Base-by-base conservation (phyloP, 64 coral and sea anemone species). In the Montipora cactus region DNA sequence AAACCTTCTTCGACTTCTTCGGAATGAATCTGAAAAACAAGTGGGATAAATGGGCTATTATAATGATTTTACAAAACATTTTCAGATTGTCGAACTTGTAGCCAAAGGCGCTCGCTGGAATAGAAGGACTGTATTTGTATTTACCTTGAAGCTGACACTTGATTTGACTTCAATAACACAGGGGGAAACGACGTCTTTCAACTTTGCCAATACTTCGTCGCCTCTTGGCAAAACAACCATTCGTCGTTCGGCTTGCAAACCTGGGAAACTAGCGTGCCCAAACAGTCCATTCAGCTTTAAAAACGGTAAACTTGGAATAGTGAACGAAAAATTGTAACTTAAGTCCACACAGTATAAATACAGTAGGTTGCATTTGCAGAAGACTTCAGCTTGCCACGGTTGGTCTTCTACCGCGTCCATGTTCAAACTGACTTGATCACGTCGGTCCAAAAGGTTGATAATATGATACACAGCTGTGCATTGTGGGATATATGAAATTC, bases 291-390 rank as follows among this genome's bases (percentile, higher is more conserved):
- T 91, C 18, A 90, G 1, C 67, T 80, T 23, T 59, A 90, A 20
- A 90, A 90, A 90, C 5, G 89, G 78, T 82, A 91, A 71, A 81
- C 89, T 90, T 69, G 89, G 89, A n/a, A 90, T 76, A 64, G 77
- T 90, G 1, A 90, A 52, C 47, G 46, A 51, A 49, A 47, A 90
- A 25, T 67, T 8, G 15, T 90, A 90, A 68, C 37, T 6, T 9
- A 47, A 74, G 45, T 90, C 88, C 50, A 90, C 64, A 68, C 89
- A 90, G 76, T 90, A 80, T 69, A 90, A 76, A 72, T 70, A 90
- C 15, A 90, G 28, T 19, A 21, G 14, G 66, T 90, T 80, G 49
- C 52, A 21, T 69, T 72, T 79, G 67, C 76, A 44, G n/a, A 90
- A 68, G 57, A 23, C 55, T 23, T 44, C 10, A 20, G 88, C 88